Evolutionary conservation across 2,888 invertebrate species (phyloP), one percentile per base, ranked within the genome.

Genomic region (Ypsolopha sequella): DNA sequence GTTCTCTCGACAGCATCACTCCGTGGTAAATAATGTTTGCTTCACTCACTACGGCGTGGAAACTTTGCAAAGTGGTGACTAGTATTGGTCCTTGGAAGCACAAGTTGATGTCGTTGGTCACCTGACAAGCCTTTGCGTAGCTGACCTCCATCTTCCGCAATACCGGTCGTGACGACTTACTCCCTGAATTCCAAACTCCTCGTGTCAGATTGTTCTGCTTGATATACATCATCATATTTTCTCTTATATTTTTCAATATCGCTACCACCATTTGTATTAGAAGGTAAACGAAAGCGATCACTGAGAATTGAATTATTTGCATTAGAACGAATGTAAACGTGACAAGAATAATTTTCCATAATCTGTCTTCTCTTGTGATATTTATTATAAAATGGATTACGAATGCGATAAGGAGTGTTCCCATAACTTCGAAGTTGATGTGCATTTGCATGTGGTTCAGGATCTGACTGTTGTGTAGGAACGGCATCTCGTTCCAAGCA

Each of bases 21-120:
- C 77, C 80, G 36, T 80, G 78, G 57, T 76, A 81, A 41, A 82
- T 70, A 2, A 76, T 78, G 54, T 81, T 72, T 0, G 72, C 58
- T 52, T 82, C 78, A 48, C 79, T 79, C 1, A 84, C 71, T 41
- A 80, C 70, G 0, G 73, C 55, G 52, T 84, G 84, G 46, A 84
- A 82, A 55, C 76, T 72, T 57, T 82, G 84, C 8, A 79, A 46
- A 2, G 70, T 59, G 0, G 72, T 70, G 7, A 73, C 56, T 14
- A 84, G 54, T 36, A 84, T 65, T 0, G 76, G 68, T 0, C 71
- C 74, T 60, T 79, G 68, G 56, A 81, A 84, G 6, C 66, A 65
- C 34, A 61, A 50, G 52, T 74, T 79, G 50, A 82, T 73, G 9
- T 62, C 60, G 4, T 62, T 56, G 55, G 75, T 80, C 10, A 73